These are phyloP conservation scores for Delichon dasypus DNA, from an alignment of 2,797 vertebrate species.

Conservation along the genomic window DNA sequence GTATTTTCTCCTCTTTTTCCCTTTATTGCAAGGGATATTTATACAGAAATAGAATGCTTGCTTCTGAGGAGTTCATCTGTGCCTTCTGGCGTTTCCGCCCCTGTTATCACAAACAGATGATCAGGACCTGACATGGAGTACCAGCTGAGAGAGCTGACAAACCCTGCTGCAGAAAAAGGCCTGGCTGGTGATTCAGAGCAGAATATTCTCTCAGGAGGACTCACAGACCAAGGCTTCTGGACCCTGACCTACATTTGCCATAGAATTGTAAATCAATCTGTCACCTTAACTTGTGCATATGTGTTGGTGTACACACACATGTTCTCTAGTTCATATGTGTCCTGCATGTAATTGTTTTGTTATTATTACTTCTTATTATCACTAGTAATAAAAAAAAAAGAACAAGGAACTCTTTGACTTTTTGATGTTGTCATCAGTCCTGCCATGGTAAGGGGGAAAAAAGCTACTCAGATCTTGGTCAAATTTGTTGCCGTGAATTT, in stretches of 20 bases:
- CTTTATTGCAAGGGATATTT: constrained; percentile 7
- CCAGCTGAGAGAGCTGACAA: not conserved
- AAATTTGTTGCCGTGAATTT: not conserved
- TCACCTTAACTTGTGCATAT: not conserved
- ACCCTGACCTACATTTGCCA: not conserved
- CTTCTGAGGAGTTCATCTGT: constrained; percentile 10
- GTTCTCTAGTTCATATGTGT: not conserved
- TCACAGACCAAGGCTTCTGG: not conserved
- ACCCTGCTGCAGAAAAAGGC: not conserved
- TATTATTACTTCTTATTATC: not conserved
- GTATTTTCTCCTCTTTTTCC: constrained; percentile 1
- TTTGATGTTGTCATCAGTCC: not conserved
- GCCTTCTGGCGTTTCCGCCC: not conserved
- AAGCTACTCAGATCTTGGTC: not conserved
- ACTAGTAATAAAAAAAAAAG: not conserved
- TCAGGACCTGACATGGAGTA: not conserved
- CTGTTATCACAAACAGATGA: constrained; percentile 32
- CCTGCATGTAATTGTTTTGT: not conserved
- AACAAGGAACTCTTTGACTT: not conserved
- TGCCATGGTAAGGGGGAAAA: not conserved
- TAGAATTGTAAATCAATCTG: not conserved
- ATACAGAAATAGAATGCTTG: not conserved
- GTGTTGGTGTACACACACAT: not conserved
- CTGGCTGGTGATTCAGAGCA: not conserved
- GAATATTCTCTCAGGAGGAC: not conserved